Base-by-base conservation (phyloP, 2,797 vertebrate genomes). In the Taeniopygia guttata region DNA sequence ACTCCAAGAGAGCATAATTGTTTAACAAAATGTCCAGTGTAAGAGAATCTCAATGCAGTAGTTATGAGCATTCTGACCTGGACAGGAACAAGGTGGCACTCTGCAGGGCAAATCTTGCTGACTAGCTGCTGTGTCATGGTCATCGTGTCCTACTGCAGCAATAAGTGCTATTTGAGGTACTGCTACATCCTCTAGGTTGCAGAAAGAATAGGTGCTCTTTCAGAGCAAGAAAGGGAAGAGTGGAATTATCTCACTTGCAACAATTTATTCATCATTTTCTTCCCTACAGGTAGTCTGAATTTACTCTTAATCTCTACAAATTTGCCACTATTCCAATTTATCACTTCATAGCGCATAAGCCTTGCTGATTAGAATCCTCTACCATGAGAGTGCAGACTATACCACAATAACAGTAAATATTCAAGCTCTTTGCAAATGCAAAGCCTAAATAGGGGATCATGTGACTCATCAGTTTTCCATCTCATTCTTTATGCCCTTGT, bases 111-210 rank as follows among this genome's bases (percentile, higher is more conserved):
- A 89, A 87, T 93, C 82, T 59, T 96, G 95, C 95, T 90, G 90
- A 95, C 82, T 46, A 82, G 87, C 66, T 95, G 92, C 93, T 94
- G 90, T 93, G 94, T 94, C 94, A 96, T 91, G 88, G 91, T 82
- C 67, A 43, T 19, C 1, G 59, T 91, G 93, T 89, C 88, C 84
- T 80, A 59, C 90, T 93, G 94, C 94, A 95, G 94, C 73, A 94
- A 9, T 30, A 68, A 72, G 48, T 42, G 82, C 73, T 91, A 68
- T 91, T n/a, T 76, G 92, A 93, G 79, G 84, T 58, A 81, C 43
- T 76, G 79, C 69, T 73, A 87, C 54, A 62, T 64, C 55, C 83
- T 82, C 67, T 20, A 51, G 67, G 32, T 88, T 45, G 21, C 62
- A 95, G 80, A 68, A 84, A 43, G 34, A 42, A 5, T 9, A 90